A percentile compares a stretch with the other conserved stretches of the same genome.
Evolutionary conservation across 2,888 invertebrate genomes (phyloP).

Genomic region (Pasiphila rectangulata): DNA sequence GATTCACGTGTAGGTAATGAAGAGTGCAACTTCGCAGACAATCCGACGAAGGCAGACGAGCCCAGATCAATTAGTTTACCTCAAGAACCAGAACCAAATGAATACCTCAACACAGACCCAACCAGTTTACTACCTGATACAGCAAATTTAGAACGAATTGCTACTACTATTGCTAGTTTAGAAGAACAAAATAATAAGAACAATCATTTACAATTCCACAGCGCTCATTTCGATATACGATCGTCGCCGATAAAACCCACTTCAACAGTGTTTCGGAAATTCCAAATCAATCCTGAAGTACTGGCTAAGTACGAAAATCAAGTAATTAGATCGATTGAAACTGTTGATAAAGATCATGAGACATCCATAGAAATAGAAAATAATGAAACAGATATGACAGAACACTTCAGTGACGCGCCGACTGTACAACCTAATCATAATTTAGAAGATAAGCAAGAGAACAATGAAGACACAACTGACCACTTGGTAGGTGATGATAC

Average conservation of each 20-base stretch:
- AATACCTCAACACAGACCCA: constrained; percentile 13
- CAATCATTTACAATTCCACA: constrained; percentile 59
- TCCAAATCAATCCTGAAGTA: constrained; percentile 67
- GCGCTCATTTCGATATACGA: constrained; percentile 70
- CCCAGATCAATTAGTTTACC: constrained; percentile 11
- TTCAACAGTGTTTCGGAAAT: constrained; percentile 64
- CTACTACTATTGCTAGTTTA: constrained; percentile 21
- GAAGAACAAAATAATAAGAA: constrained; percentile 40
- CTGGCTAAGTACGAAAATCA: constrained; percentile 61
- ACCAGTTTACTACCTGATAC: constrained; percentile 8
- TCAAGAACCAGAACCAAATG: constrained; percentile 16
- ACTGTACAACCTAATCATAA: constrained; percentile 8
- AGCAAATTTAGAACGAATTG: constrained; percentile 17
- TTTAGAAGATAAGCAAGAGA: constrained; percentile 12
- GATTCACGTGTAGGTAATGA: constrained; percentile 25
- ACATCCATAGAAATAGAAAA: constrained; percentile 16
- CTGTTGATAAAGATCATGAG: constrained; percentile 37
- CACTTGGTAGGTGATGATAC: constrained; percentile 32
- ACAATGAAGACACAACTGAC: constrained; percentile 19
- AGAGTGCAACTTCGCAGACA: constrained; percentile 21
- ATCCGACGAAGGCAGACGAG: constrained; percentile 3
- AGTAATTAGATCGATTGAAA: constrained; percentile 55
- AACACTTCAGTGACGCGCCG: constrained; percentile 5
- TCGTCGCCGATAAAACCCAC: constrained; percentile 73
- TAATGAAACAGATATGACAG: constrained; percentile 11